These are phyloP conservation scores for Datnioides undecimradiatus DNA, from an alignment of 2,113 vertebrate species.

Conservation along the genomic window DNA sequence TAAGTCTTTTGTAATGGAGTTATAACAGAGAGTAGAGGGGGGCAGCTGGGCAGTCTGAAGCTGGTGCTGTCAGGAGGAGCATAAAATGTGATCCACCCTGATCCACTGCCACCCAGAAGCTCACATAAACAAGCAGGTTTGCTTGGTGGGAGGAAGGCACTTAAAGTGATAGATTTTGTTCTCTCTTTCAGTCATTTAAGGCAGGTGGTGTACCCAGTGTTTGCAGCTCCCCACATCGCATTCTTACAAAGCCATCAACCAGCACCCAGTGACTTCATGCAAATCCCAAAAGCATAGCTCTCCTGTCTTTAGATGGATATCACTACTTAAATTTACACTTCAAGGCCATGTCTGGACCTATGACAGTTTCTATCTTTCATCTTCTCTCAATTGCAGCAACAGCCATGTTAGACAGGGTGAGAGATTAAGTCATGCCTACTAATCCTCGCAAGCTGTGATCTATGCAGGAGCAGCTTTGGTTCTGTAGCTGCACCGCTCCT, in stretches of 20 bases:
- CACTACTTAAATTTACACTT: conserved; percentile 15
- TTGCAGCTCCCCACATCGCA: neutral
- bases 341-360: neutral
- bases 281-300: neutral
- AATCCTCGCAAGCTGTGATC: conserved; percentile 81
- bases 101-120: conserved; percentile 4
- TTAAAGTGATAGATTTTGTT: conserved; percentile 34
- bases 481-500: conserved; percentile 54
- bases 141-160: conserved; percentile 6
- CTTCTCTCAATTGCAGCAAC: conserved; percentile 62
- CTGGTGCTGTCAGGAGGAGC: conserved; percentile 5
- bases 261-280: neutral
- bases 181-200: conserved; percentile 20
- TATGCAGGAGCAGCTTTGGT: conserved; percentile 68
- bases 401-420: conserved; percentile 66
- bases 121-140: conserved; percentile 35
- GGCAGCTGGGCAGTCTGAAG: conserved; percentile 8
- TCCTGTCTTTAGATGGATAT: neutral
- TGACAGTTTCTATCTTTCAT: conserved; percentile 62
- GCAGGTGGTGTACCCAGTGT: conserved; percentile 5
- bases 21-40: conserved; percentile 38
- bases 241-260: neutral
- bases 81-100: conserved; percentile 33
- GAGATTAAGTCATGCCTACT: conserved; percentile 81
- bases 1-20: conserved; percentile 56